Evolutionary conservation across 2,113 vertebrate species (phyloP).

Genomic region (Entelurus aequoreus): DNA sequence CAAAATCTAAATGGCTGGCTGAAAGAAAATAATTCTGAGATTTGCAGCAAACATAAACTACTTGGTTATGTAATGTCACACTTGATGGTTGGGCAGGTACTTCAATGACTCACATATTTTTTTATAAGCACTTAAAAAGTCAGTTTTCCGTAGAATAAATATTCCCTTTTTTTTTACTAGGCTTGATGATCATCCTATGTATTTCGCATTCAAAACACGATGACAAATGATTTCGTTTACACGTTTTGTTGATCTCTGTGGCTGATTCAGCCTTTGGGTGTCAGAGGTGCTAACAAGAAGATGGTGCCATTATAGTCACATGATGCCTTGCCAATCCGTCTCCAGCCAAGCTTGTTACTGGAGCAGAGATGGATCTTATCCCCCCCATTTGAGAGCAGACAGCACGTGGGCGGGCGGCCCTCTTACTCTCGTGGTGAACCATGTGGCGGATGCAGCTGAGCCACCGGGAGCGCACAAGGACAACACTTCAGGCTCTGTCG

Average conservation of each 20-base stretch:
- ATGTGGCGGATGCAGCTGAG: conserved; percentile 42
- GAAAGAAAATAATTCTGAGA: too few relatives aligned
- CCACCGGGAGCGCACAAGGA: conserved; percentile 29
- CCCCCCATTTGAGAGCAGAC: conserved; percentile 15
- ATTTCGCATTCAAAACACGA: neutral
- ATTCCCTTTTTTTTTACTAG: too few relatives aligned
- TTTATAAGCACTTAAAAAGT: too few relatives aligned
- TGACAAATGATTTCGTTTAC: conserved; percentile 12
- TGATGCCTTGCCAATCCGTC: conserved; percentile 33
- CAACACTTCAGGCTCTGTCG: conserved; percentile 36
- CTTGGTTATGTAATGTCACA: too few relatives aligned
- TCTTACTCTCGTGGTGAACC: conserved; percentile 37
- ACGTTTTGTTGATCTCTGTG: conserved; percentile 19
- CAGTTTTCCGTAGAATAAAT: too few relatives aligned
- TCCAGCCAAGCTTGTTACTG: conserved; percentile 30
- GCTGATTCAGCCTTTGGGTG: conserved; percentile 22
- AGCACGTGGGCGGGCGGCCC: conserved; percentile 48
- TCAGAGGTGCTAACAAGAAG: conserved; percentile 45
- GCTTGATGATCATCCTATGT: too few relatives aligned
- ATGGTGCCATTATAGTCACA: conserved; percentile 48
- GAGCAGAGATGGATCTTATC: conserved; percentile 24
- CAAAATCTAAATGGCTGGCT: too few relatives aligned
- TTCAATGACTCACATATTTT: too few relatives aligned
- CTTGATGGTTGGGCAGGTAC: too few relatives aligned
- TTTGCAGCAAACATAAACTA: too few relatives aligned